Evolutionary conservation across 2,113 vertebrate genomes (phyloP), one percentile per base, ranked within the genome.

Genomic region (Psophia crepitans): DNA sequence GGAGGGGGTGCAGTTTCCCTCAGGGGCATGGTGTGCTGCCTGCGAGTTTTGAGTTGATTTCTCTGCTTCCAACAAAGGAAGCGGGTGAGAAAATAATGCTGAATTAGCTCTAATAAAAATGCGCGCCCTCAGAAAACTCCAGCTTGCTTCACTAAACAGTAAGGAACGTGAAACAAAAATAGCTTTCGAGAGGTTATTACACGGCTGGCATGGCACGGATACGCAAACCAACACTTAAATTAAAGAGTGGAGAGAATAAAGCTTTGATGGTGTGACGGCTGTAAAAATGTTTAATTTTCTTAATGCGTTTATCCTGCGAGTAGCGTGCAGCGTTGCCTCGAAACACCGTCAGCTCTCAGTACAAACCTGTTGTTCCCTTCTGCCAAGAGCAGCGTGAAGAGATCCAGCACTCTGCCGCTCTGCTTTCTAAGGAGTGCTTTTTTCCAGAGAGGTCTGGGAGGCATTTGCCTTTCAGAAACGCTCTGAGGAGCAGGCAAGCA

Each of bases 201-300:
- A 23, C 51, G 64, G 86, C 69, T 30, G 33, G 80, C 56, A 70
- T 86, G 90, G 94, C 85, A 92, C 4, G 11, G 85, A 44, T 91
- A 65, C 48, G 53, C 76, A 97, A 97, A 92, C 51, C 84, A 87
- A 70, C 89, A 41, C 75, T 86, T 87, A 84, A 92, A 90, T 95
- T 80, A 41, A 79, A 66, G 35, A 81, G 79, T 2, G 37, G 65
- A 69, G 80, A 74, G 68, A 89, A 71, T 56, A 88, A 93, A 92
- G 77, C 90, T 93, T 96, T 95, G 89, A 82, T 92, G 91, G 57
- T 82, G 65, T 69, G 83, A 76, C 0, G 9, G 73, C 74, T 87
- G 60, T 68, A 89, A 91, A 89, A 93, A 64, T 65, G 66, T 87
- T 89, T 95, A 61, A 57, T 97, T 95, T 93, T 65, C 86, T 87